phyloP scores from a whole-genome alignment of 2,113 vertebrate species.

The Pomatostomus ruficeps region DNA sequence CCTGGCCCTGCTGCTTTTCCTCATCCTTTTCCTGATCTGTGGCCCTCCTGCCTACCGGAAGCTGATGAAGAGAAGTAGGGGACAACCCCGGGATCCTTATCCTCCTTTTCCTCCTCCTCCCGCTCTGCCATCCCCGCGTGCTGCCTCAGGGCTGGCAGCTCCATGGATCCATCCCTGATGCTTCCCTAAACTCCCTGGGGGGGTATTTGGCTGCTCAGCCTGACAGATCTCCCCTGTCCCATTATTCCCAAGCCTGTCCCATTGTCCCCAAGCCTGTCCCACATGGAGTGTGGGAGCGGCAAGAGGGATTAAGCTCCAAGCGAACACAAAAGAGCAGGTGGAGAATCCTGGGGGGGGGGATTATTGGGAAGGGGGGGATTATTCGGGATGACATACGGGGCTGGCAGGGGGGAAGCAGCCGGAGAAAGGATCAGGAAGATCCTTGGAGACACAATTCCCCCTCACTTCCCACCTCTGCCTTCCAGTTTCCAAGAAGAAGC shows the following conservation, averaged over 20 bases:
- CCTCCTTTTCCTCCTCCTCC: background rate
- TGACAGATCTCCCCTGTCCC: background rate
- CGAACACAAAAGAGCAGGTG: background rate
- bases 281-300: accelerated
- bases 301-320: background rate
- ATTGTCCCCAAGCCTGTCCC: background rate
- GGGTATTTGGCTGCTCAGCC: background rate
- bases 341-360: background rate
- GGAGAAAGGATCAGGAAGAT: background rate
- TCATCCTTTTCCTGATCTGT: slow-evolving; percentile 28
- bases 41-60: slow-evolving; percentile 63
- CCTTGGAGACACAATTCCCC: background rate
- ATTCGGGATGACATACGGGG: background rate
- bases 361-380: background rate
- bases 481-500: slow-evolving; percentile 63
- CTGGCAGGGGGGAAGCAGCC: background rate
- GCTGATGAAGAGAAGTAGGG: slow-evolving; percentile 72
- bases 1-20: slow-evolving; percentile 60
- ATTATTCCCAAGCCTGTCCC: background rate
- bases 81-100: background rate
- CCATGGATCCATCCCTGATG: accelerated
- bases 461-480: background rate
- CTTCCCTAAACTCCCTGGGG: background rate
- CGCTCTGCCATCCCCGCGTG: accelerated
- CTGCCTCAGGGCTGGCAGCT: background rate